Evolutionary conservation across 1,140 invertebrate species (phyloP).

Genomic region (Neodiprion fabricii): DNA sequence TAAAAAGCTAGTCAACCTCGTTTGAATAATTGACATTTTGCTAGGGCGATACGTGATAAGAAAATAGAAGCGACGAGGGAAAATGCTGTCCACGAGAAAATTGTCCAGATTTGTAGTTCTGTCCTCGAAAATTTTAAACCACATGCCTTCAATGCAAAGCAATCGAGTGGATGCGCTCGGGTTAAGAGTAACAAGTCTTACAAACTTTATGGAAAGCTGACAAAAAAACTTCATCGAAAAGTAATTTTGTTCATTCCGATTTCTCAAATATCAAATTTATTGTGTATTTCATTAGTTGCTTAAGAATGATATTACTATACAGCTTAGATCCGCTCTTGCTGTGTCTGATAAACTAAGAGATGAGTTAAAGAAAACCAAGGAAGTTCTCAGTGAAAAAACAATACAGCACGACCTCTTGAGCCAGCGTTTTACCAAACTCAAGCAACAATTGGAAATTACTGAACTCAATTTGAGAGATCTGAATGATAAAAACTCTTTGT

Average conservation of each 20-base stretch:
- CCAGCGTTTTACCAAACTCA: slow-evolving; percentile 29
- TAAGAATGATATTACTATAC: slow-evolving; percentile 3
- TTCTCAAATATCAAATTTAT: not conserved
- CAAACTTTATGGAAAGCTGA: slow-evolving; percentile 25
- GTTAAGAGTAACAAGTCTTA: slow-evolving; percentile 4
- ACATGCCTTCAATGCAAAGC: not conserved
- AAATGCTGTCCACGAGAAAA: slow-evolving; percentile 29
- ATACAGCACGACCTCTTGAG: slow-evolving; percentile 28
- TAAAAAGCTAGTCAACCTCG: too few relatives aligned
- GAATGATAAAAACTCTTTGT: slow-evolving; percentile 27
- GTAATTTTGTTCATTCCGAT: slow-evolving; percentile 18
- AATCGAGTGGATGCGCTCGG: not conserved
- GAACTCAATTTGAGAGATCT: slow-evolving; percentile 33
- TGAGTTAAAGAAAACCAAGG: slow-evolving; percentile 25
- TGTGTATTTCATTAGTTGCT: not conserved
- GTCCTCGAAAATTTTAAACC: slow-evolving; percentile 34
- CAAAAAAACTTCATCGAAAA: slow-evolving; percentile 26
- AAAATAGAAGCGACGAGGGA: slow-evolving; percentile 25
- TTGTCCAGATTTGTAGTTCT: slow-evolving; percentile 34
- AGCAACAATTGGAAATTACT: slow-evolving; percentile 29
- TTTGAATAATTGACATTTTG: too few relatives aligned
- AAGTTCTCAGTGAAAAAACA: slow-evolving; percentile 23
- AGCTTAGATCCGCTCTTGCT: slow-evolving; percentile 23
- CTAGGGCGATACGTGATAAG: slow-evolving; percentile 9
- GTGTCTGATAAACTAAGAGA: slow-evolving; percentile 28